Conservation (phyloP, 2,888 invertebrate species). For the Blastobasis lacticolella region DNA sequence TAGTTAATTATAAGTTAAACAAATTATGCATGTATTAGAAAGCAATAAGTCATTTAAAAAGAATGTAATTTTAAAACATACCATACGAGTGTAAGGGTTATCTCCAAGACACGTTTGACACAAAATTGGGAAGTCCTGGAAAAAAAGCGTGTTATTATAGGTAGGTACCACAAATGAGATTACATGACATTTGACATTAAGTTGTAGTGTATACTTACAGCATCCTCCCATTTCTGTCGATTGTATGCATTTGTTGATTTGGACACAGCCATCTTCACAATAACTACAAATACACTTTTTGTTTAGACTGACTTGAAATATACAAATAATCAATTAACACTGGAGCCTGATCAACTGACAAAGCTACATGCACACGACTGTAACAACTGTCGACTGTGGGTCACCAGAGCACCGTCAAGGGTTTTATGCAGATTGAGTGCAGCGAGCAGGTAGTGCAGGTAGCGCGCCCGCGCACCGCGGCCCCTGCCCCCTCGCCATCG, state of each 20-base stretch:
- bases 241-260: constrained; percentile 94
- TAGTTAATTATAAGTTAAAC: constrained; percentile 2
- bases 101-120: constrained; percentile 97
- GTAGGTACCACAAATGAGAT: not conserved
- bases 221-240: constrained; percentile 96
- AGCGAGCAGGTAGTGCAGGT: not conserved
- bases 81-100: constrained; percentile 97
- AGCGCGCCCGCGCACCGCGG: not conserved
- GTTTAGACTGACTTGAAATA: not conserved
- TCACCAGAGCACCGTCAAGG: not conserved
- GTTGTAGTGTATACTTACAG: constrained; percentile 72
- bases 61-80: constrained; percentile 38
- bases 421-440: not conserved
- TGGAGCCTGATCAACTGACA: not conserved
- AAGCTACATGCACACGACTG: not conserved
- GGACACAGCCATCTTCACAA: constrained; percentile 81
- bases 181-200: not conserved
- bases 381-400: not conserved
- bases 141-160: constrained; percentile 31
- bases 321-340: not conserved
- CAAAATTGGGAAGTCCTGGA: constrained; percentile 94
- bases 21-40: not conserved
- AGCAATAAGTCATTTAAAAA: not conserved
- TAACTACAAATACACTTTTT: not conserved
- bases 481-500: no score